Conservation (phyloP, 2,888 invertebrate species). For the Nemapogon koenigi region DNA sequence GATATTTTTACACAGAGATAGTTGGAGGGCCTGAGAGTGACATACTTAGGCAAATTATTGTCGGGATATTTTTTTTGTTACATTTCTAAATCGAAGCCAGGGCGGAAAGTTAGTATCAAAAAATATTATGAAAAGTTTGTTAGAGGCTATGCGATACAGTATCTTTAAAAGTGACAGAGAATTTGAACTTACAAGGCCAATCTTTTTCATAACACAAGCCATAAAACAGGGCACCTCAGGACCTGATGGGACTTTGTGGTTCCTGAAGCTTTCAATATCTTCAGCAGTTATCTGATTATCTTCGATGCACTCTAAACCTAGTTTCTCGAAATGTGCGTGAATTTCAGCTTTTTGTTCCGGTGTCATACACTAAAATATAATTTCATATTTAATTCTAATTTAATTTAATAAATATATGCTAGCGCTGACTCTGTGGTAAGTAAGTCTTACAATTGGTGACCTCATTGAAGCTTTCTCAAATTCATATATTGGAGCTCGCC, state of each 20-base stretch:
- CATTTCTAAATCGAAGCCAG: too few species aligned
- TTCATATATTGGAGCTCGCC: too few species aligned
- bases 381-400: neutral
- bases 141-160: too few species aligned
- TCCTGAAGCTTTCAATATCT: conserved; percentile 31
- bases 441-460: too few species aligned
- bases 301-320: conserved; percentile 35
- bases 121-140: too few species aligned
- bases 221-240: conserved; percentile 42
- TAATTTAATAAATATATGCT: neutral
- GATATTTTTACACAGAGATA: too few species aligned
- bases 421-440: neutral
- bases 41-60: too few species aligned
- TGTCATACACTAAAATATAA: conserved; percentile 35
- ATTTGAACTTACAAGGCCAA: conserved; percentile 43
- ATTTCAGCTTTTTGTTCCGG: conserved; percentile 35
- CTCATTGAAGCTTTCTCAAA: too few species aligned
- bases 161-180: too few species aligned
- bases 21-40: too few species aligned
- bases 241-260: conserved; percentile 29
- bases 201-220: conserved; percentile 37
- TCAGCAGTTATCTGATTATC: conserved; percentile 28
- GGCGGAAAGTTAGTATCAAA: too few species aligned
- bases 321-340: conserved; percentile 32
- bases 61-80: too few species aligned